Evolutionary conservation across 2,888 invertebrate genomes (phyloP), one percentile per base, ranked within the genome.

Genomic region (Leuctra nigra): DNA sequence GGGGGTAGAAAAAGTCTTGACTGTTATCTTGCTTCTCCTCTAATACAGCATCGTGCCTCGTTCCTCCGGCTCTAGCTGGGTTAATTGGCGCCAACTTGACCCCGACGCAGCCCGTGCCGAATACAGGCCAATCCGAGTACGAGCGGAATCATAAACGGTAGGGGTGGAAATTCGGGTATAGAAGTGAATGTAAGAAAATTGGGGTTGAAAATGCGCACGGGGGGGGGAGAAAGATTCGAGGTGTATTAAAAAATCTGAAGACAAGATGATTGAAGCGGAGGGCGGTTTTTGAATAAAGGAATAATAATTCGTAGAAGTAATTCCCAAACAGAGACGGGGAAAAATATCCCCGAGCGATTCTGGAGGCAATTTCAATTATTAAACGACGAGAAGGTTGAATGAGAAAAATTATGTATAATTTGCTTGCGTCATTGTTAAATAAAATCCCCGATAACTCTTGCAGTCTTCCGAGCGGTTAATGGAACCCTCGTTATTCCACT

Each of bases 1-100:
- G 57, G 59, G 53, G 39, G 22, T 44, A 44, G 16, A 39, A 39
- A n/a, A n/a, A 29, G 29, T 7, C 29, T 29, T 14, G 18, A 13
- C 25, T 18, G 7, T 35, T 25, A 14, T 29, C 33, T n/a, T 11
- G 16, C 36, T 14, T 20, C 50, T 6, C 25, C 38, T 38, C 16
- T 39, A 13, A 14, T 18, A 52, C 55, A 38, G 29, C 38, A 39
- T 25, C 48, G 48, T 54, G 23, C 57, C 33, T 48, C 57, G 44
- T 9, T 50, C 4, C 22, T 50, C 18, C n/a, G n/a, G n/a, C n/a
- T n/a, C n/a, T n/a, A n/a, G n/a, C n/a, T n/a, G 35, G 47, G 58
- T 58, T 61, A 59, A 61, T 61, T 61, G 60, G 60, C 52, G 54
- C 52, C 25, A 55, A 54, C 56, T 59, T 61, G 58, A 59, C 58